Base-by-base conservation (phyloP, 2,113 vertebrate species). In the Hyaena hyaena region DNA sequence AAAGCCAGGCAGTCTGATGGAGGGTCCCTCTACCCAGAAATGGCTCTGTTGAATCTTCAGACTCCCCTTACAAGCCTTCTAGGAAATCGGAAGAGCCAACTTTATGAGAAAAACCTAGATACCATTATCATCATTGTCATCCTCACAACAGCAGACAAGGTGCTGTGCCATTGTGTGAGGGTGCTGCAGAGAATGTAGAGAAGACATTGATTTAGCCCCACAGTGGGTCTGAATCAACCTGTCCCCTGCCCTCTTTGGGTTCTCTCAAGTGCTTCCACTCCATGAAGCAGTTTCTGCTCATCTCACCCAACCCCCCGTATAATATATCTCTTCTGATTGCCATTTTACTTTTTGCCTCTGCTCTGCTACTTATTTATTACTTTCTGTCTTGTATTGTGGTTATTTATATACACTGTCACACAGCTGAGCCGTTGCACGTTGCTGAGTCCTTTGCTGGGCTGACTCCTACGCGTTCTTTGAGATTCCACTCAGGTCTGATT, bases 351-450 rank as follows among this genome's bases (percentile, higher is more conserved):
- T 88, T 35, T 86, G 77, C 35, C 65, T 96, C 65, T 90, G 83
- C 63, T n/a, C 66, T 89, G 91, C 93, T 39, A 65, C 65, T 97
- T 94, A 86, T 79, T 79, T 93, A 94, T 95, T 81, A 63, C 80
- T 90, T 71, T 93, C 87, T 88, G 1, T 92, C 92, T 94, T 43
- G 35, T 65, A 6, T 50, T 71, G 87, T 68, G 43, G 89, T 95
- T 96, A 96, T 97, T 97, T 97, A 96, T 96, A 96, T 24, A 92
- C 71, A n/a, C 63, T 71, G 84, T 88, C 80, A 90, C 79, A 79
- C 63, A 81, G 83, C 95, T 73, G 89, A 96, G 90, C 93, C 79
- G 93, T 88, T 69, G 86, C 82, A 90, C 39, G 10, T 79, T 55
- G 69, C 95, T 61, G 48, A 93, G 80, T 79, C 85, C 92, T 95